phyloP scores from a whole-genome alignment of 2,888 invertebrate species.

The Cataglyphis rosenhaueri region DNA sequence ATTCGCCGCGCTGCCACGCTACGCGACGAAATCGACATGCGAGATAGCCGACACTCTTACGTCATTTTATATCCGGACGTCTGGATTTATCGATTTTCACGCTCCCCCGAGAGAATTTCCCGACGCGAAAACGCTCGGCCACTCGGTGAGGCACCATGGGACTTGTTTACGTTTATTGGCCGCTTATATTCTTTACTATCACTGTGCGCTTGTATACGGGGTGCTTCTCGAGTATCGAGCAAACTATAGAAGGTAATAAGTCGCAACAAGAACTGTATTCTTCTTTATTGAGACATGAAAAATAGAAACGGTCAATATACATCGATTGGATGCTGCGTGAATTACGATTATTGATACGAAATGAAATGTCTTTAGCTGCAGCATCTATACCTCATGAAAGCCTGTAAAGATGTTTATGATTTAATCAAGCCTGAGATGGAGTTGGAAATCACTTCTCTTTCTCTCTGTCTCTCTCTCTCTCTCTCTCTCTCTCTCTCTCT shows the following conservation, averaged over 20 bases:
- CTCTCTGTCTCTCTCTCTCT: too few species aligned
- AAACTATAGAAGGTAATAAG: slow-evolving; percentile 42
- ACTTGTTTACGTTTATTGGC: slow-evolving; percentile 60
- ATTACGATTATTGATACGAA: slow-evolving; percentile 11
- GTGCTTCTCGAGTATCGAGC: slow-evolving; percentile 42
- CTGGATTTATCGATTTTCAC: slow-evolving; percentile 33
- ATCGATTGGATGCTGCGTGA: not conserved
- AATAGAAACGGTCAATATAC: not conserved
- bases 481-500: too few species aligned
- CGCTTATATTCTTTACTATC: slow-evolving; percentile 43
- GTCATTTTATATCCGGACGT: slow-evolving; percentile 42
- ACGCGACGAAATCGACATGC: not conserved
- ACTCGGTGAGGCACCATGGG: slow-evolving; percentile 30
- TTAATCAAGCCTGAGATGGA: not conserved
- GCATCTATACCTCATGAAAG: not conserved
- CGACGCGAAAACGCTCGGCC: slow-evolving; percentile 28
- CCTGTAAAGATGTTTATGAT: slow-evolving; percentile 10
- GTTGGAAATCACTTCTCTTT: not conserved
- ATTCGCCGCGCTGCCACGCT: not conserved
- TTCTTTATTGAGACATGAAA: slow-evolving; percentile 37
- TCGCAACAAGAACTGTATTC: slow-evolving; percentile 21
- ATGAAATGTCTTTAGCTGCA: not conserved
- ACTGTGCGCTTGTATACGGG: slow-evolving; percentile 33
- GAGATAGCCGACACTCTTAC: slow-evolving; percentile 20
- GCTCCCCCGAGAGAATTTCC: slow-evolving; percentile 7